Conservation (phyloP, 2,797 vertebrate species). For the Todus mexicanus region DNA sequence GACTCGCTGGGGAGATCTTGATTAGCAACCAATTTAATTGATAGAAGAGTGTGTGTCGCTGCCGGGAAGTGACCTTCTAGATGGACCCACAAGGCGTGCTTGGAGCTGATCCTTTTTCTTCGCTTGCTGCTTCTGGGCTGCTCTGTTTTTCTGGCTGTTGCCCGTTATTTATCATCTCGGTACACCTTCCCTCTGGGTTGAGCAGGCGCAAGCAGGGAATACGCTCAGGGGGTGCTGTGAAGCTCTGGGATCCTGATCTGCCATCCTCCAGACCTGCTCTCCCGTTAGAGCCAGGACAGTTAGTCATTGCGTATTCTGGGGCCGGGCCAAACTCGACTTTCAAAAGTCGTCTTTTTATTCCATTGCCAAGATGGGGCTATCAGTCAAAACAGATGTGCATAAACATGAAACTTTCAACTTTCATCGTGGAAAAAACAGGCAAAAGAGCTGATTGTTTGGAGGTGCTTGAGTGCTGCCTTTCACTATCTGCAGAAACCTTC, state of each 20-base stretch:
- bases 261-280: background rate
- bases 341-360: slow-evolving; percentile 14
- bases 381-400: slow-evolving; percentile 20
- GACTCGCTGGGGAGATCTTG: background rate
- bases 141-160: background rate
- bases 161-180: background rate
- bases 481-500: slow-evolving; percentile 49
- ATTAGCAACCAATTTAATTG: background rate
- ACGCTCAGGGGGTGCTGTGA: background rate
- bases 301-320: background rate
- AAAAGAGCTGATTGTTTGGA: background rate
- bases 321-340: background rate
- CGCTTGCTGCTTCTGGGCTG: background rate
- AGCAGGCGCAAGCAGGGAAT: background rate
- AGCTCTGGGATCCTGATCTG: background rate
- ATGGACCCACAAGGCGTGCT: background rate
- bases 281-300: background rate
- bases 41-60: background rate
- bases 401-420: slow-evolving; percentile 16
- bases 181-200: background rate
- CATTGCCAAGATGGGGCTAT: slow-evolving; percentile 15
- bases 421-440: background rate
- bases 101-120: background rate
- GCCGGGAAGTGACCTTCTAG: background rate
- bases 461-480: background rate